Conservation (phyloP, 2,797 vertebrate genomes). For the Pygocentrus nattereri region DNA sequence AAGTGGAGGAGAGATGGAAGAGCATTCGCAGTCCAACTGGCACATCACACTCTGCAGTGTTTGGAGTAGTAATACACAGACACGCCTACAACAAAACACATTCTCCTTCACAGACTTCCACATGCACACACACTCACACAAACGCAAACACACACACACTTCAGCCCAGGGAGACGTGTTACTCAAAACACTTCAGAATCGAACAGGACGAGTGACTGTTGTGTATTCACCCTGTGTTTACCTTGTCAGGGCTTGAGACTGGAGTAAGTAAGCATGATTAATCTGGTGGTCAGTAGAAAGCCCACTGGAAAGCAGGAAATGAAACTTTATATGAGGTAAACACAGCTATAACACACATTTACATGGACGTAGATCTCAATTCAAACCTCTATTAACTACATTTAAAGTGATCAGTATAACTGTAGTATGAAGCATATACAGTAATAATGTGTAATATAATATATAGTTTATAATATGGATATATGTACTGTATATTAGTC, state of each 20-base stretch:
- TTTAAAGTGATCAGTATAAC: no score
- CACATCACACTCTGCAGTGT: conserved; percentile 58
- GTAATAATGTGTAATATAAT: no score
- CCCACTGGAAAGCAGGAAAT: neutral
- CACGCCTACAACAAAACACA: conserved; percentile 21
- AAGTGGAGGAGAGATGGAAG: conserved; percentile 60
- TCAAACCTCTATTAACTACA: no score
- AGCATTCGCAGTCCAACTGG: conserved; percentile 56
- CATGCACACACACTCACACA: neutral
- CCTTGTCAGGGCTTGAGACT: neutral
- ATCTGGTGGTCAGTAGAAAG: neutral
- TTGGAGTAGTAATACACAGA: conserved; percentile 40
- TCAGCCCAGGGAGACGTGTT: neutral
- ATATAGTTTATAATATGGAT: no score
- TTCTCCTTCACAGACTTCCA: conserved; percentile 27
- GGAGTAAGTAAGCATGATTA: neutral
- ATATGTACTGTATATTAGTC: no score
- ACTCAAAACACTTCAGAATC: neutral
- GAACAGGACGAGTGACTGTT: neutral
- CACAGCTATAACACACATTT: neutral
- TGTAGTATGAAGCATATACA: no score
- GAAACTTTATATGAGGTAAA: neutral
- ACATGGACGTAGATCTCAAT: no score
- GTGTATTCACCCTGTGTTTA: neutral
- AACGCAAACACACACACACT: conserved; percentile 6